Evolutionary conservation across 2,888 invertebrate species (phyloP), one percentile per base, ranked within the genome.

Genomic region (Oxyteleia sp.): DNA sequence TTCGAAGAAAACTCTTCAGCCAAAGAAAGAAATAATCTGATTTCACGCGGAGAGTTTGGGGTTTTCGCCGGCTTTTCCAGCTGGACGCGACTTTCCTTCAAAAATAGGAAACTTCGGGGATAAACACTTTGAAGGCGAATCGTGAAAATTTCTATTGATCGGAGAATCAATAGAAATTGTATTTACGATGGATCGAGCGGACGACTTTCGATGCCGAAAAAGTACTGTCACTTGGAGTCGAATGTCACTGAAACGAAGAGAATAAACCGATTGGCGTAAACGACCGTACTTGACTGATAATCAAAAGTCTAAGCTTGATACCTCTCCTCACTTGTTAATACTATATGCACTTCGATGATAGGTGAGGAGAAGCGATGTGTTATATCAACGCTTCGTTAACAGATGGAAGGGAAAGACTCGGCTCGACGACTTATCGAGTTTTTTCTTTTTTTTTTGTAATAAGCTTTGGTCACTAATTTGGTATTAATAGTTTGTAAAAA

Each of bases 231-330:
- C 49, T 49, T 10, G 23, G 23, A 55, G 29, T 26, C 49, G 49
- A 74, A 61, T 64, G n/a, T 53, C 74, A 75, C 80, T 53, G 76
- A 57, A 41, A 69, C 59, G 45, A 41, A 74, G 76, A 69, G 66
- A 66, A 72, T 82, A 85, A 79, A 90, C 89, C 86, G 91, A 86
- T 87, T 89, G 85, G 85, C 85, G 85, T 90, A 88, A 88, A 88
- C 88, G 89, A 88, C 91, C 88, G 89, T 88, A 88, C 89, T 91
- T 92, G 90, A 92, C 92, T 93, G 92, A 93, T 92, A 91, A 92
- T 86, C 81, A 84, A 80, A 81, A 80, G 78, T 68, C 79, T 78
- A 61, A 82, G 82, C 81, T 61, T 38, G 53, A 75, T 63, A 75
- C 69, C 75, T 76, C 80, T 72, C 49, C 61, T 45, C 75, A 59